Evolutionary conservation across 2,888 invertebrate genomes (phyloP), one percentile per base, ranked within the genome.

Genomic region (Balanococcus diminutus): DNA sequence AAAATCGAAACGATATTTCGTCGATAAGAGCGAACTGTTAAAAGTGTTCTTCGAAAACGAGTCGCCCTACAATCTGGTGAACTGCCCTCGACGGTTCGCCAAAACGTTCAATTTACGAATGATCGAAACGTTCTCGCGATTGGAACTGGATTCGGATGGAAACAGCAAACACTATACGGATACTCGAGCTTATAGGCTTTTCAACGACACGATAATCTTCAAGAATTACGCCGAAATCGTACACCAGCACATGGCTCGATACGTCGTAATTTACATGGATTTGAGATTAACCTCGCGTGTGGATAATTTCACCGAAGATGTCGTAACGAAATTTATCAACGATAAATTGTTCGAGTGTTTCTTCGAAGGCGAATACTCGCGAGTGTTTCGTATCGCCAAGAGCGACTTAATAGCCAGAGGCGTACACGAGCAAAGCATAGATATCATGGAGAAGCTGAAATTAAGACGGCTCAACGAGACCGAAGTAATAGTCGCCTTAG

Each of bases 301-400:
- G n/a, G n/a, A n/a, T 56, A 56, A 56, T 56, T 56, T 56, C 56
- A 56, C 56, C 56, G 56, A 56, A 56, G 56, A 56, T 6, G 56
- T 22, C 19, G 56, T 56, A 22, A 56, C 22, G 8, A 11, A 56
- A 11, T 8, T 56, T 56, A 22, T 56, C 2, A 56, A 56, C 56
- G 56, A 56, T 56, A 56, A 56, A 56, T 22, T 56, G 11, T 22
- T 22, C 56, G 56, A 56, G 56, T 56, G 56, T 22, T 56, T 56
- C 19, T 19, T 19, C 14, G 14, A 42, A 22, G 56, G 6, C 22
- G 22, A 56, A 3, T 19, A 22, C 19, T 6, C 2, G 8, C 4
- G 22, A 2, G 5, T 56, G 11, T 56, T 56, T 19, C 4, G 22
- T 22, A 22, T 4, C 19, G 19, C 56, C 22, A 8, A 19, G 6